These are phyloP conservation scores for Strongylocentrotus purpuratus DNA, from an alignment of 35 echinoderm and acorn worm genomes.

Conservation along the genomic window DNA sequence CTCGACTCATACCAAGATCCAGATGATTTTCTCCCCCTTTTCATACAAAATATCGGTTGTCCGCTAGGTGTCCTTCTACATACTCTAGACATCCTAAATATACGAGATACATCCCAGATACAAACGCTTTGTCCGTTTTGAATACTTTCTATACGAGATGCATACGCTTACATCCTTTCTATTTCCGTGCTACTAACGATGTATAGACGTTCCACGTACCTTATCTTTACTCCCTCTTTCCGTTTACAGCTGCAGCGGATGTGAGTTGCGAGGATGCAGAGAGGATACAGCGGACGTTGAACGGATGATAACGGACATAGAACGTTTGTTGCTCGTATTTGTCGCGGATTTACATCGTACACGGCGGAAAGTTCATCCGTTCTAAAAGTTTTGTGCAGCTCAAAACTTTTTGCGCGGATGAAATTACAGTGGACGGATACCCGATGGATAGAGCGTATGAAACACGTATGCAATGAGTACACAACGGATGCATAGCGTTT, in stretches of 20 bases:
- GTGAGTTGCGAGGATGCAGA: constrained; percentile 26
- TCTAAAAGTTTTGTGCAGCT: constrained; percentile 33
- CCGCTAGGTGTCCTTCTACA: too few species aligned
- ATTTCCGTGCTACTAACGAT: constrained; percentile 40
- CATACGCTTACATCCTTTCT: constrained; percentile 38
- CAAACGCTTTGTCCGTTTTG: constrained; percentile 27
- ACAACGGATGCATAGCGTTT: constrained; percentile 17
- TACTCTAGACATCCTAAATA: constrained; percentile 31
- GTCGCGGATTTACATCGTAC: constrained; percentile 34
- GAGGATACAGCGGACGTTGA: constrained; percentile 41
- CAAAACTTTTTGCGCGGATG: constrained; percentile 35
- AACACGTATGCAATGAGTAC: constrained; percentile 19
- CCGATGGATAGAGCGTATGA: constrained; percentile 20
- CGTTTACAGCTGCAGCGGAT: constrained; percentile 25
- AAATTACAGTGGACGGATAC: constrained; percentile 9
- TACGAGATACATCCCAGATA: constrained; percentile 36
- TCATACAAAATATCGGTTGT: too few species aligned
- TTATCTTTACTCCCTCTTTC: not conserved
- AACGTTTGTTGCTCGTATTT: constrained; percentile 31
- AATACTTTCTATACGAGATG: constrained; percentile 27
- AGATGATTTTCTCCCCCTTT: too few species aligned
- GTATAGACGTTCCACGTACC: constrained; percentile 35
- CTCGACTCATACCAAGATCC: too few species aligned
- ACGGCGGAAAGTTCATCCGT: constrained; percentile 42
- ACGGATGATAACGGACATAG: constrained; percentile 3